Conservation (phyloP, 1,140 invertebrate species). For the Pygmarrhopalites habei region DNA sequence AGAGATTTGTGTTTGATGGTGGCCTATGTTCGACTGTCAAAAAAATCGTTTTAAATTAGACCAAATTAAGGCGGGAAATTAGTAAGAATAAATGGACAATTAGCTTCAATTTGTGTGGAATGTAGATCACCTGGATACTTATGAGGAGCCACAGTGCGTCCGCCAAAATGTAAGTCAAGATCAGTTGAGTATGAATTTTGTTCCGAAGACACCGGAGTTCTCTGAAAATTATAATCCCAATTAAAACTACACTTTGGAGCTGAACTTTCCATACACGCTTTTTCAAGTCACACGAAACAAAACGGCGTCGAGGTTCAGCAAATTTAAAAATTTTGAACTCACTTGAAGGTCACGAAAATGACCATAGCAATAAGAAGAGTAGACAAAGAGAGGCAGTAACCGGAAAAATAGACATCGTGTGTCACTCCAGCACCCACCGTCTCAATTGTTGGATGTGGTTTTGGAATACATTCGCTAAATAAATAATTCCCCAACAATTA, state of each 20-base stretch:
- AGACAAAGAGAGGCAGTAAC: constrained; percentile 52
- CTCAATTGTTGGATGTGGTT: not conserved
- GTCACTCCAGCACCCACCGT: constrained; percentile 11
- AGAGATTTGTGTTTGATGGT: constrained; percentile 14
- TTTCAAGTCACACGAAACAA: no score
- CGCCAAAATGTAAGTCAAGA: constrained; percentile 72
- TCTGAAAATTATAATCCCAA: constrained; percentile 49
- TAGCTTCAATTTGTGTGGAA: no score
- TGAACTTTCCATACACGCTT: no score
- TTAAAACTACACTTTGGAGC: no score
- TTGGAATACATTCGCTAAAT: constrained; percentile 19
- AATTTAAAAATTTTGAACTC: constrained; percentile 38
- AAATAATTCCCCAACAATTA: no score
- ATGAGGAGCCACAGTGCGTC: constrained; percentile 72
- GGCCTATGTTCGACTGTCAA: not conserved
- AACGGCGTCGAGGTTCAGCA: no score
- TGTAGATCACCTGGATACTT: not conserved
- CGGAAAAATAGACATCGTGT: constrained; percentile 35
- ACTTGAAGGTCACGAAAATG: constrained; percentile 80
- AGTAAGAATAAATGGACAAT: no score
- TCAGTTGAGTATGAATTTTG: constrained; percentile 82
- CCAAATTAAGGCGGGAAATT: no score
- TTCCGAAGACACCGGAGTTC: constrained; percentile 84
- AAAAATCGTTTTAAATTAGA: no score
- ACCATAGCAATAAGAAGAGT: constrained; percentile 64